These are phyloP conservation scores for Salvelinus namaycush DNA, from an alignment of 2,113 vertebrate genomes.

Conservation along the genomic window DNA sequence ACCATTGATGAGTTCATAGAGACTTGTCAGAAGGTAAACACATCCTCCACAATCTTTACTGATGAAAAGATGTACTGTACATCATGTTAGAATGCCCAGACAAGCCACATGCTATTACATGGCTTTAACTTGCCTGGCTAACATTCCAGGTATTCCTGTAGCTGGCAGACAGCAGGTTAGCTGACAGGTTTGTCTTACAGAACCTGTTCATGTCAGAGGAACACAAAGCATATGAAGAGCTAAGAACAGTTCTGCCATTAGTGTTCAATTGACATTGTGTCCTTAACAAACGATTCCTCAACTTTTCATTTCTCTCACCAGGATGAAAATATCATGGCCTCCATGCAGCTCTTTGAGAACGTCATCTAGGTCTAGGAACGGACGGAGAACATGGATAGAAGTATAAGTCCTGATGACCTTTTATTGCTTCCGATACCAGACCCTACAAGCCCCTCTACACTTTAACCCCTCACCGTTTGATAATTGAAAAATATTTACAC, in stretches of 20 bases:
- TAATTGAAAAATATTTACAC: not conserved
- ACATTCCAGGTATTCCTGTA: no score
- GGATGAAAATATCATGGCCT: conserved; percentile 86
- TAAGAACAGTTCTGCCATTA: not conserved
- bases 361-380: conserved; percentile 74
- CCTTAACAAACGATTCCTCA: not conserved
- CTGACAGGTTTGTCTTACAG: no score
- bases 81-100: no score
- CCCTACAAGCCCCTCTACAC: not conserved
- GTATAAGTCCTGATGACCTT: not conserved
- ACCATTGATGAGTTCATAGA: conserved; percentile 84
- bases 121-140: no score
- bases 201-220: not conserved
- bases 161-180: no score
- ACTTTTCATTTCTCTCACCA: conserved; percentile 31
- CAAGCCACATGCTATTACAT: no score
- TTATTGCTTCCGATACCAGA: conserved; percentile 27
- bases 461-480: not conserved
- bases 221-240: not conserved
- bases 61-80: no score
- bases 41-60: not conserved
- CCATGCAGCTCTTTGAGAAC: conserved; percentile 87
- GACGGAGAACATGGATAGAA: conserved; percentile 1
- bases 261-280: not conserved
- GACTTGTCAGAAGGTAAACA: conserved; percentile 80